Evolutionary conservation across 2,113 vertebrate genomes (phyloP), one percentile per base, ranked within the genome.

Genomic region (Bothrops jararaca): DNA sequence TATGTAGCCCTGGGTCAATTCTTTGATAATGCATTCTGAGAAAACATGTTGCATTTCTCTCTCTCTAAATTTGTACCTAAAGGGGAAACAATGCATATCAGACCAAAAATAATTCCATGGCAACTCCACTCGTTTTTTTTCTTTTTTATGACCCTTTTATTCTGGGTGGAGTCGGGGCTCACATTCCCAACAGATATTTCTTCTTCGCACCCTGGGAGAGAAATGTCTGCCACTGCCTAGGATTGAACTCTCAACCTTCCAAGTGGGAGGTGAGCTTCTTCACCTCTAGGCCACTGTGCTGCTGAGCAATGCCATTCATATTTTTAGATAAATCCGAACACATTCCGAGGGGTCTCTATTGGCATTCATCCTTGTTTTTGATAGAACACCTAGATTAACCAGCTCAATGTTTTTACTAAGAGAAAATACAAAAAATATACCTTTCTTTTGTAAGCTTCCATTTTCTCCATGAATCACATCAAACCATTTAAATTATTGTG

Each of bases 401-500:
- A 34, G 18, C 52, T 53, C 3, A 3, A 42, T 10, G 4, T 53
- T 92, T 91, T 87, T 23, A 39, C 74, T 42, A 42, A 39, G 54
- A 56, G 54, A 56, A 86, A 64, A 13, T 88, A 4, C 0, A 29
- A 58, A 45, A 15, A 52, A 52, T 23, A 20, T 23, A 69, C 12
- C 26, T 64, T 24, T 56, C 24, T 48, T 64, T 20, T 39, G 13
- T 74, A 53, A 88, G 13, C 13, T 60, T 34, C 18, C 26, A 58
- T 42, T 18, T 39, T 85, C 26, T 26, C 10, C 26, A 89, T 26
- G 53, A 39, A 89, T 12, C 64, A 89, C 64, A 80, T 29, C 56
- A 53, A 89, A 87, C 50, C 91, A 85, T 18, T 85, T 39, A 39
- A 42, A 56, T 92, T 89, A 92, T 89, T 53, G 52, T 89, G 64